Evolutionary conservation across 2,797 vertebrate genomes (phyloP).

Genomic region (Emydoidea blandingii): DNA sequence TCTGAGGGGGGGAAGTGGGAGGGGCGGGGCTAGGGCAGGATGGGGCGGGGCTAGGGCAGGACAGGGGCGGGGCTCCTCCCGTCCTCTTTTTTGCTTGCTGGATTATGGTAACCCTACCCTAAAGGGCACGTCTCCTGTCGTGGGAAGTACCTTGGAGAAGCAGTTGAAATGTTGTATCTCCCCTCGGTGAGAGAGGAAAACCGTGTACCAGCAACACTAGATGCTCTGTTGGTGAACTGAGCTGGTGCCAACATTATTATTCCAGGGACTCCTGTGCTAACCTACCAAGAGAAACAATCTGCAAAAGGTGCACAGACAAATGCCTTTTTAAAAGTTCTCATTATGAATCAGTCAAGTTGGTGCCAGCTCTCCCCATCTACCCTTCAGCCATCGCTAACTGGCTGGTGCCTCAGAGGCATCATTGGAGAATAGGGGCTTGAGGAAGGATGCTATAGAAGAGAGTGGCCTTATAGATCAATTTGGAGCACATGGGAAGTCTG

Average conservation of each 20-base stretch:
- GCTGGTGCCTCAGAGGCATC: not conserved
- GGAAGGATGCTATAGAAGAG: not conserved
- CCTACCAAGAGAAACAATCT: not conserved
- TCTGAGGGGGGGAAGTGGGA: no score
- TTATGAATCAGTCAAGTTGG: no score
- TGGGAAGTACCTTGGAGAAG: not conserved
- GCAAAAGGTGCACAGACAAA: no score
- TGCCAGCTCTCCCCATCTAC: not conserved
- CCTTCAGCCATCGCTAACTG: not conserved
- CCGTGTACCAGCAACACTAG: fast-evolving
- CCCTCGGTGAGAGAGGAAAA: not conserved
- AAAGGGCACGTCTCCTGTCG: fast-evolving
- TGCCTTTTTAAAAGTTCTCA: no score
- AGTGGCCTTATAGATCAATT: not conserved
- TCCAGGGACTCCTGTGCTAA: not conserved
- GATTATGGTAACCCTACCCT: no score
- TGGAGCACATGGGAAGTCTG: not conserved
- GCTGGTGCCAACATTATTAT: not conserved
- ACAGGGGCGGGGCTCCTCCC: no score
- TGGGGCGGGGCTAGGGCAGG: no score
- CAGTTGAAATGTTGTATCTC: not conserved
- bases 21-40: no score
- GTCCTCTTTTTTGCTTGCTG: no score
- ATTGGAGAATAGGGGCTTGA: not conserved
- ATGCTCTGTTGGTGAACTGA: not conserved